phyloP scores from a whole-genome alignment of 2,113 vertebrate species.

The Sinocyclocheilus anshuiensis region DNA sequence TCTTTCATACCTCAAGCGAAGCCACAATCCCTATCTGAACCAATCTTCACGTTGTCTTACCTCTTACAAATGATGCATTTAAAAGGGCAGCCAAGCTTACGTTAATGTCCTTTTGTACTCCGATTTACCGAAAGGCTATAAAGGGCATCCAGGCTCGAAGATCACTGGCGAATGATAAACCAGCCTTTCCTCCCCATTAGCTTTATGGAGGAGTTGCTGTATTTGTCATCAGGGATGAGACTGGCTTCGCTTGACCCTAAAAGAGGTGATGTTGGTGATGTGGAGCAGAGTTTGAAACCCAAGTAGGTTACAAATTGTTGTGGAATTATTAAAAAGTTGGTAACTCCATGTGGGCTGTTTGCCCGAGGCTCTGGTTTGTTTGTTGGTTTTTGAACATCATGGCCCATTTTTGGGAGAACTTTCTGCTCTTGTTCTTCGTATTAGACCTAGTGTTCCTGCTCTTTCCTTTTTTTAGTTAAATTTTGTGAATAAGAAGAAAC shows the following conservation, averaged over 20 bases:
- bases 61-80: conserved; percentile 30
- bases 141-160: conserved; percentile 36
- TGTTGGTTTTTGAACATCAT: background rate
- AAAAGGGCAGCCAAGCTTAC: conserved; percentile 22
- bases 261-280: background rate
- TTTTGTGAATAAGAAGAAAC: background rate
- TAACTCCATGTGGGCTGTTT: conserved; percentile 4
- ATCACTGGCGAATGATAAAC: conserved; percentile 54
- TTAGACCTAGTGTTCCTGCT: background rate
- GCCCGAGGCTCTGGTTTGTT: background rate
- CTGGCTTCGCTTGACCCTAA: conserved; percentile 12
- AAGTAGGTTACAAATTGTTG: background rate
- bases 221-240: conserved; percentile 40
- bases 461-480: background rate
- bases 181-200: conserved; percentile 55
- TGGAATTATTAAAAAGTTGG: conserved; percentile 17
- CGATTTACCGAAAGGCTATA: conserved; percentile 29
- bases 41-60: background rate
- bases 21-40: background rate
- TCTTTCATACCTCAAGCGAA: background rate
- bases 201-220: conserved; percentile 44
- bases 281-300: background rate
- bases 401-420: background rate
- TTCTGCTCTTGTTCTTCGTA: background rate
- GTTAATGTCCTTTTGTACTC: conserved; percentile 10